Percentiles rank a stretch among this genome's conserved stretches.
Evolutionary conservation across 2,113 vertebrate genomes (phyloP).

Genomic region (Lampris incognitus): DNA sequence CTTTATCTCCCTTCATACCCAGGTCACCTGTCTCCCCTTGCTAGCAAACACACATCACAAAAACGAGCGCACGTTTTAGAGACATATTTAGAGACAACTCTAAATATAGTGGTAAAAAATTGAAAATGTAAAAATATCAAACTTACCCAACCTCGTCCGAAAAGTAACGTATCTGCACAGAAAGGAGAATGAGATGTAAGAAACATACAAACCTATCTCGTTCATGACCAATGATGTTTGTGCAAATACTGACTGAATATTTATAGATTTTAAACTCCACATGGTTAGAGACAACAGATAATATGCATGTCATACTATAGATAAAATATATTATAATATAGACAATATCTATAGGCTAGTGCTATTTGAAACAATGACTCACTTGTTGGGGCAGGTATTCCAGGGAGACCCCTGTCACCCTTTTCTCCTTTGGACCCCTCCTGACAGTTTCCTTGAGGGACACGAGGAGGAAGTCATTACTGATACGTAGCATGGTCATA

Average conservation of each 20-base stretch:
- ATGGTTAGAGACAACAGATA: no score
- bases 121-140: not conserved
- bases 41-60: constrained; percentile 7
- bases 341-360: not conserved
- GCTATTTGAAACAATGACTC: constrained; percentile 32
- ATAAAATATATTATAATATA: no score
- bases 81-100: not conserved
- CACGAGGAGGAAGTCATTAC: constrained; percentile 10
- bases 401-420: constrained; percentile 88
- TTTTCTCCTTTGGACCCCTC: constrained; percentile 88
- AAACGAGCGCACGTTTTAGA: not conserved
- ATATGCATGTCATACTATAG: no score
- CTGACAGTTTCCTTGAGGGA: constrained; percentile 69
- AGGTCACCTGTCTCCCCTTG: constrained; percentile 81
- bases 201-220: not conserved
- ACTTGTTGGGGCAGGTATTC: constrained; percentile 86
- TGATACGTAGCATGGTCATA: not conserved
- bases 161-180: constrained; percentile 45
- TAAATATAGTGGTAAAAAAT: not conserved
- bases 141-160: constrained; percentile 65
- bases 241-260: no score
- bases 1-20: constrained; percentile 85
- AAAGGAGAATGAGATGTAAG: constrained; percentile 12
- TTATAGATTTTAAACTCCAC: no score
- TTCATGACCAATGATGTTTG: not conserved